Evolutionary conservation across 2,113 vertebrate species (phyloP).

Genomic region (Apteryx mantelli): DNA sequence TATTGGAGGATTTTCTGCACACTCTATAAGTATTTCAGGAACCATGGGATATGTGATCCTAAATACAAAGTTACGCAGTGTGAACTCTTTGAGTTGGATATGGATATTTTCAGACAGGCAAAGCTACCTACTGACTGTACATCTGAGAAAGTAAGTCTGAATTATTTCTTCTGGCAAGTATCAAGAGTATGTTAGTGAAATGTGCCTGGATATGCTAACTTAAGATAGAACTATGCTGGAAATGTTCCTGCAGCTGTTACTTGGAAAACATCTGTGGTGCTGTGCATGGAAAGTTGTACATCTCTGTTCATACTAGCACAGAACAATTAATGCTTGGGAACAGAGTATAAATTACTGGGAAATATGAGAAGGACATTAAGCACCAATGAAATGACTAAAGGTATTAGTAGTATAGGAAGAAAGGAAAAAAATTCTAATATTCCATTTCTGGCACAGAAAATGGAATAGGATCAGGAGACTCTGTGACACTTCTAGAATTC

Average conservation of each 20-base stretch:
- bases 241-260: conserved; percentile 55
- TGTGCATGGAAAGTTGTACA: not conserved
- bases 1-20: not conserved
- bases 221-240: conserved; percentile 26
- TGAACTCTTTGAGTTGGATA: not conserved
- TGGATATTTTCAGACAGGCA: not conserved
- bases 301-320: not conserved
- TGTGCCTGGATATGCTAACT: not conserved
- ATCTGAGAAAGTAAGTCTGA: not conserved
- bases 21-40: not conserved
- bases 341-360: not conserved
- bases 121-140: not conserved
- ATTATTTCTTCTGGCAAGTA: not conserved
- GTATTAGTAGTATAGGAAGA: not conserved
- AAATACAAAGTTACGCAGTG: not conserved
- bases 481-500: not conserved
- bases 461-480: not conserved
- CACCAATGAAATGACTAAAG: not conserved
- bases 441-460: not conserved
- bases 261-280: conserved; percentile 46
- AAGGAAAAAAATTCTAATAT: not conserved
- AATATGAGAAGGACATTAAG: not conserved
- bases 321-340: not conserved
- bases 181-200: not conserved
- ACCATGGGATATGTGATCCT: not conserved